Evolutionary conservation across 2,888 invertebrate species (phyloP), one percentile per base, ranked within the genome.

Genomic region (Plagiodera versicolora): DNA sequence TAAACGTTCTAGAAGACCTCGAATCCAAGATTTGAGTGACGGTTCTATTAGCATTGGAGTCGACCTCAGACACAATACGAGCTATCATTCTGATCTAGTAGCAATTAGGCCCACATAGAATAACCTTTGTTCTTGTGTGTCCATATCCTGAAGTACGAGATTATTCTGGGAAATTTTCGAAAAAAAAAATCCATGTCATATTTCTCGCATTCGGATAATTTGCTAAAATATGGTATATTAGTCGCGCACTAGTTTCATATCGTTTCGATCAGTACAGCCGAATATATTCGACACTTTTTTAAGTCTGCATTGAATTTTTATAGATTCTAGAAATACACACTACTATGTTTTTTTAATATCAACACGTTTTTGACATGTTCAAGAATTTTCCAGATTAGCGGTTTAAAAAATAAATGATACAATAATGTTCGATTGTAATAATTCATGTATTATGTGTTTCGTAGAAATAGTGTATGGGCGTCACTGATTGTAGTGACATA

Each of bases 11-110:
- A 82, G 88, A 60, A 87, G 88, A 61, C 86, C 88, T 35, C 85
- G 87, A 62, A 83, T 88, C 53, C 84, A 85, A 30, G 86, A 85
- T 66, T 83, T 86, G 64, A 88, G 88, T 78, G 88, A 89, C 79
- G 87, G 87, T 73, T 89, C 88, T 73, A 87, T 89, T 80, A 88
- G 88, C 79, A 87, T 87, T 72, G 84, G 88, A 65, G 88, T 89
- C 73, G 88, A 88, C 75, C 80, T 85, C 77, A 81, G 85, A 76
- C 84, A 84, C 75, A 83, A 84, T 72, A 72, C 75, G 45, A 78
- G 77, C 66, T 78, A 78, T 66, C 77, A 78, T 69, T 79, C 79
- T 47, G 79, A 79, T 70, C 71, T 79, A 65, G 75, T 77, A 67
- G 77, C 77, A 39, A 77, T 79, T 67, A 71, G 78, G 69, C 77